Evolutionary conservation across 2,113 vertebrate genomes (phyloP).

Genomic region (Erpornis zantholeuca): DNA sequence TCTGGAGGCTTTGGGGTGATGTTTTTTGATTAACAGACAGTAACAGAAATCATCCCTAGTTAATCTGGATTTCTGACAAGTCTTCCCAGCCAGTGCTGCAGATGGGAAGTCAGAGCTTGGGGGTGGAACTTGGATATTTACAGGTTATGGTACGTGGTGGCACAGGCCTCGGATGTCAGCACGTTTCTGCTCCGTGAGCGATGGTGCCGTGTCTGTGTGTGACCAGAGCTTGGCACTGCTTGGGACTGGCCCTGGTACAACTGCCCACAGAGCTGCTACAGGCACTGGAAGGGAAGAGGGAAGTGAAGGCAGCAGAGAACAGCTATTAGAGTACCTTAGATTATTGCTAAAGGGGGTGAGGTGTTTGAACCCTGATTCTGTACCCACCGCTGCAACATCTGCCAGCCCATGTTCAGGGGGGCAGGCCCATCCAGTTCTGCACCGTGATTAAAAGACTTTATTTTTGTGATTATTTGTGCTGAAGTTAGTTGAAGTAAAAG

Average conservation of each 20-base stretch:
- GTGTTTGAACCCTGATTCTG: background rate
- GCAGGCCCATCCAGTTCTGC: background rate
- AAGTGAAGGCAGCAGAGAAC: background rate
- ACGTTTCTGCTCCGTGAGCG: background rate
- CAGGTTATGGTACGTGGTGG: fast-evolving
- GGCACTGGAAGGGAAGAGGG: background rate
- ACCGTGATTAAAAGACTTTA: background rate
- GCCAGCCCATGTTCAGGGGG: background rate
- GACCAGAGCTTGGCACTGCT: background rate
- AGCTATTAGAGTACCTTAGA: background rate
- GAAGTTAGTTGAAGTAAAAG: background rate
- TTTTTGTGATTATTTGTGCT: background rate
- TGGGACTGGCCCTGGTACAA: background rate
- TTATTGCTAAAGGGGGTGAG: background rate
- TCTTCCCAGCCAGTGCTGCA: background rate
- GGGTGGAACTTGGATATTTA: background rate
- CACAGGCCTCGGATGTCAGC: fast-evolving
- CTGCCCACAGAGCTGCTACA: background rate
- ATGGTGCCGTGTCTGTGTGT: background rate
- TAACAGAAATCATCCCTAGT: background rate
- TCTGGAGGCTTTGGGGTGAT: background rate
- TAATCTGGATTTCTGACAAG: background rate
- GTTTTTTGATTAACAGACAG: background rate
- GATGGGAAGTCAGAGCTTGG: background rate
- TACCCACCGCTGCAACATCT: background rate